Percentiles rank a stretch among this genome's conserved stretches.
These are phyloP conservation scores for Tenthredo livida DNA, from an alignment of 2,888 invertebrate genomes.

Conservation along the genomic window DNA sequence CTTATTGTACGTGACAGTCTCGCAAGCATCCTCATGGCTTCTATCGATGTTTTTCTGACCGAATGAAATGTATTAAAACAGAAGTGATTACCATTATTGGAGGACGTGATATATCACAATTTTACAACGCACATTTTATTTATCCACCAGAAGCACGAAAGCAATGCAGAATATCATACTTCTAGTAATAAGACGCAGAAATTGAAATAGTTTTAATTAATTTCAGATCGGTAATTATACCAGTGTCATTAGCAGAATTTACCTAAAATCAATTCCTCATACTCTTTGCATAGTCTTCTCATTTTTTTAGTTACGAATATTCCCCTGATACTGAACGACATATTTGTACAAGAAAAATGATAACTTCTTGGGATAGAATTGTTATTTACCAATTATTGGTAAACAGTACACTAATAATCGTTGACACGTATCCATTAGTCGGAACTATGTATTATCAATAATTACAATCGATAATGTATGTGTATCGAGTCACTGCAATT, in stretches of 20 bases:
- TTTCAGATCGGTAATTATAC: background rate
- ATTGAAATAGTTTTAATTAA: background rate
- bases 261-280: too few species aligned
- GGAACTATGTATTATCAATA: background rate
- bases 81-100: background rate
- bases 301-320: background rate
- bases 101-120: background rate
- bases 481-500: background rate
- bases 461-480: background rate
- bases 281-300: too few species aligned
- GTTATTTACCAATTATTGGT: background rate
- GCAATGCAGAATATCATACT: background rate
- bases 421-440: background rate
- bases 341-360: background rate
- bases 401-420: background rate
- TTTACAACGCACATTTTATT: background rate
- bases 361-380: background rate
- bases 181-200: background rate
- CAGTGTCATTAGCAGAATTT: too few species aligned
- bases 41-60: background rate
- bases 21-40: background rate
- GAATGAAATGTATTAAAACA: background rate
- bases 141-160: background rate
- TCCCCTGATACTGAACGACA: background rate
- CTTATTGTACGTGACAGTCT: conserved; percentile 1